A percentile compares a stretch with the other conserved stretches of the same genome.
Evolutionary conservation across 2,797 vertebrate species (phyloP).

Genomic region (Neosalanx taihuensis): DNA sequence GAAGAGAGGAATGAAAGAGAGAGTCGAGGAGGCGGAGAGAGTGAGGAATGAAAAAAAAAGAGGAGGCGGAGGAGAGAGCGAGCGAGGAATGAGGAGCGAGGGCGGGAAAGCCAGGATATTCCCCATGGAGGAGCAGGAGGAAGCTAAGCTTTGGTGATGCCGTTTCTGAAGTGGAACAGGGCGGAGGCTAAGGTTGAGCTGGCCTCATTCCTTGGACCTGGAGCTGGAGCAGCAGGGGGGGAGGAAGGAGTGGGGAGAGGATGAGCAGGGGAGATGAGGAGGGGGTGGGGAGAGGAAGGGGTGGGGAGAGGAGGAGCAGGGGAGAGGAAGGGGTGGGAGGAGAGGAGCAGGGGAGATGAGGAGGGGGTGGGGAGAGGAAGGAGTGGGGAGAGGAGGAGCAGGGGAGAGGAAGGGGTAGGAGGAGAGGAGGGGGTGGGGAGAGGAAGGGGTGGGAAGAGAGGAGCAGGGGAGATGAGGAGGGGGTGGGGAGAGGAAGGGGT

Average conservation of each 20-base stretch:
- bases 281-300: too few species aligned
- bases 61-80: background rate
- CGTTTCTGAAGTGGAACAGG: slow-evolving; percentile 1
- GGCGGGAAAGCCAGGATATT: background rate
- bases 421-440: too few species aligned
- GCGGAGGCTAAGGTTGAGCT: slow-evolving; percentile 16
- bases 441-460: too few species aligned
- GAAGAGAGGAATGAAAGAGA: background rate
- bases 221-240: background rate
- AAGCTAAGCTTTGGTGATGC: too few species aligned
- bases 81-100: background rate
- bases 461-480: too few species aligned
- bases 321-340: slow-evolving; percentile 8
- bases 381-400: too few species aligned
- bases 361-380: too few species aligned
- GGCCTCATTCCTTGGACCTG: slow-evolving; percentile 16
- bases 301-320: background rate
- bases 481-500: too few species aligned
- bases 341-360: too few species aligned
- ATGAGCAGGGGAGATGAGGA: background rate
- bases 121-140: background rate
- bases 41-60: background rate
- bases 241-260: background rate
- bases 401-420: too few species aligned
- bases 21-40: background rate